Base-by-base conservation (phyloP, 2,888 invertebrate species). In the Eupithecia dodoneata region DNA sequence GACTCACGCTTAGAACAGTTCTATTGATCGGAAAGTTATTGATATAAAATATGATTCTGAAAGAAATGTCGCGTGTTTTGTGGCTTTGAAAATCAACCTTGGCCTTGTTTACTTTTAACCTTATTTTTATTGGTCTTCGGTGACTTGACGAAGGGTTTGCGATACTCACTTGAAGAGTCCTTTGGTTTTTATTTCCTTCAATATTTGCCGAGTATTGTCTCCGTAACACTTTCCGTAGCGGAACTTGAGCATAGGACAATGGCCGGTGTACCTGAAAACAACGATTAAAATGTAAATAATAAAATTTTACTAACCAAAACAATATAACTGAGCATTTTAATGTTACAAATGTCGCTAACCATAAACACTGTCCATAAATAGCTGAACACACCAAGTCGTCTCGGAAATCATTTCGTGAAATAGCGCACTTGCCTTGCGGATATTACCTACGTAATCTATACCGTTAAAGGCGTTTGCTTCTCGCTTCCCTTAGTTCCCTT, bases 201-300 rank as follows among this genome's bases (percentile, higher is more conserved):
- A 92, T 81, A 97, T 97, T 86, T 97, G 97, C 83, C 96, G 95
- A 4, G 97, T 97, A 87, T 96, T 96, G 82, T 96, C 96, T 30
- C 97, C 97, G 89, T 97, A 97, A 87, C 97, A 96, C 89, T 97
- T 96, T 71, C 97, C 97, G 86, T 96, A 96, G 72, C 96, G 96
- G 86, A 97, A 97, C 86, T 97, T 96, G 74, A 97, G 94, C 83
- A 97, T 96, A 71, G 97, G 97, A 88, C 97, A 97, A 85, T 97
- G 97, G 13, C 97, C 97, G 2, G 97, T 97, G 88, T 97, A 97
- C 80, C 97, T 97, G 94, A 30, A 91, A 91, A 18, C 18, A 59
- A 59, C 18, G 55, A 59, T 59, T 1, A 59, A 59, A 59, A 55
- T 55, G n/a, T 55, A n/a, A 55, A n/a, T 55, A 7, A 55, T 55